Percentiles rank a stretch among this genome's conserved stretches.
These are phyloP conservation scores for Chlorospingus semifuscus DNA, from an alignment of 2,797 vertebrate species.

Conservation along the genomic window DNA sequence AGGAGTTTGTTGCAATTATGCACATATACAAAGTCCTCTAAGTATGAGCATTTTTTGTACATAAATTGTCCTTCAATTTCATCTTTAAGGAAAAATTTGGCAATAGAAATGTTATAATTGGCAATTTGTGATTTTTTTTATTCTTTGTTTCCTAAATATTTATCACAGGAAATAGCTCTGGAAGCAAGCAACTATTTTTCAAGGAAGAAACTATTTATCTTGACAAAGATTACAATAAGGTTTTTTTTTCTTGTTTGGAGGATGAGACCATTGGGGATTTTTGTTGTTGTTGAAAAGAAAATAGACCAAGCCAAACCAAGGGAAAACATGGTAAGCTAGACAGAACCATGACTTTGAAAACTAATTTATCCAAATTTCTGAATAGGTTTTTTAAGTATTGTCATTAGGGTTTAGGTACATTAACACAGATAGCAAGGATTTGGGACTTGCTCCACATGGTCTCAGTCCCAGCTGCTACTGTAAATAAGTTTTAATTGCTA, in stretches of 20 bases:
- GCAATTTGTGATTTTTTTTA: background rate
- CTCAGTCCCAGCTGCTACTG: background rate
- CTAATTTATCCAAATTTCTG: accelerated
- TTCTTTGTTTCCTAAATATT: background rate
- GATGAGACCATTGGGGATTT: accelerated
- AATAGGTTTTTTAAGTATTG: background rate
- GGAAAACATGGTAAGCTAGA: background rate
- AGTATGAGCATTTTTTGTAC: background rate
- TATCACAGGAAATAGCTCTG: background rate
- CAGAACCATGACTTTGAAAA: background rate
- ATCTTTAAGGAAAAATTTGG: background rate
- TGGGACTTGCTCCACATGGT: background rate
- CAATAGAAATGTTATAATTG: background rate
- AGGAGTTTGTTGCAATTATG: background rate
- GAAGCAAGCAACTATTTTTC: background rate
- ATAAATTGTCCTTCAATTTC: background rate
- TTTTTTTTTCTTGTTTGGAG: background rate
- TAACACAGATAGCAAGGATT: background rate
- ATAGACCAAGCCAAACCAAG: background rate
- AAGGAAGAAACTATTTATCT: background rate
- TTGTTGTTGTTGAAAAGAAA: background rate
- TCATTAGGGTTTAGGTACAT: accelerated
- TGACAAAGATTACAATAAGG: background rate
- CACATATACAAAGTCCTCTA: background rate
- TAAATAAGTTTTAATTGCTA: background rate